Evolutionary conservation across 2,888 invertebrate genomes (phyloP).

Genomic region (Thumatha senex): DNA sequence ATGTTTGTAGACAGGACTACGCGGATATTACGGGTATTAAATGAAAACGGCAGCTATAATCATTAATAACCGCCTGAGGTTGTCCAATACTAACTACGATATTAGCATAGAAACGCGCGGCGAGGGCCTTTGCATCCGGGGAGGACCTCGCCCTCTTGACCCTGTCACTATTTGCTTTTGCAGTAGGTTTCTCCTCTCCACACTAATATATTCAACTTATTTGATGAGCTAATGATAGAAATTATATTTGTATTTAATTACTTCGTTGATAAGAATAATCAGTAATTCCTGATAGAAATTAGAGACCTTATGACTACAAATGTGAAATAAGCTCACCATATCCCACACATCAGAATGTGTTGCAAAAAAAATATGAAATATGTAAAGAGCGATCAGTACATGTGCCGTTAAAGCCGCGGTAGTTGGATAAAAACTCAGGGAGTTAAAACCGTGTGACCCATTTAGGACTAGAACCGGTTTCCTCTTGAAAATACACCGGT

Average conservation of each 20-base stretch:
- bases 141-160: constrained; percentile 77
- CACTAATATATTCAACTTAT: constrained; percentile 42
- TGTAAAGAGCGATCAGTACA: constrained; percentile 23
- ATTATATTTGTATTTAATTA: constrained; percentile 50
- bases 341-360: not conserved
- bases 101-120: constrained; percentile 80
- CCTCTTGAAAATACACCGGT: constrained; percentile 73
- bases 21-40: constrained; percentile 62
- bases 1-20: constrained; percentile 50
- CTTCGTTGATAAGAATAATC: constrained; percentile 22
- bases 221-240: constrained; percentile 51
- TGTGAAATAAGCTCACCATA: not conserved
- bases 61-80: constrained; percentile 76
- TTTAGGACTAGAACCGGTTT: constrained; percentile 81
- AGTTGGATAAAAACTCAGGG: constrained; percentile 69
- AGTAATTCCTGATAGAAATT: not conserved
- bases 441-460: constrained; percentile 82
- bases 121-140: constrained; percentile 67
- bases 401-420: constrained; percentile 53
- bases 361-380: not conserved
- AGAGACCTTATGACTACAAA: not conserved
- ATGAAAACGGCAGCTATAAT: constrained; percentile 70
- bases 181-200: constrained; percentile 68
- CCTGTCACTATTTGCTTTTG: constrained; percentile 75
- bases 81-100: constrained; percentile 69